phyloP scores from a whole-genome alignment of 2,797 vertebrate species.

The Podargus strigoides region DNA sequence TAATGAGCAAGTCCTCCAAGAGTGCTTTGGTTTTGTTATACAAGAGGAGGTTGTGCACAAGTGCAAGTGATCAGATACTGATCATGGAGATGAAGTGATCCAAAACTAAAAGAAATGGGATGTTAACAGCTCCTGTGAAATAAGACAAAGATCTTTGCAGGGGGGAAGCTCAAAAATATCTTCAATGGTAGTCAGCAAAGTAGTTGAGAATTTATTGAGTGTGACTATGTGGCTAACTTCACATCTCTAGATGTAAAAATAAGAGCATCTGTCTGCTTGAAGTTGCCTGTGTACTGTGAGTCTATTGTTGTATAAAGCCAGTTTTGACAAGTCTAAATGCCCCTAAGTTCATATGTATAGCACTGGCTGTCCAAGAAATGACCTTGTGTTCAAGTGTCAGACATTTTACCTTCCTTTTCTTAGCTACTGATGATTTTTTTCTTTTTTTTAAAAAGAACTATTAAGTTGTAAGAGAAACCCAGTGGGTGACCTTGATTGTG shows the following conservation, averaged over 20 bases:
- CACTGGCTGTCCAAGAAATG: not conserved
- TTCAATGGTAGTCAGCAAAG: not conserved
- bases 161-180: accelerated
- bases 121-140: not conserved
- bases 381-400: not conserved
- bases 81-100: not conserved
- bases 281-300: not conserved
- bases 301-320: not conserved
- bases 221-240: not conserved
- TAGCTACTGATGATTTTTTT: not conserved
- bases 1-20: not conserved
- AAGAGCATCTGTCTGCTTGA: not conserved
- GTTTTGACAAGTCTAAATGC: not conserved
- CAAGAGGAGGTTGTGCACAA: not conserved
- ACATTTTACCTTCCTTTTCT: not conserved
- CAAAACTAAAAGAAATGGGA: not conserved
- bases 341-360: not conserved
- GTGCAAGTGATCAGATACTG: not conserved
- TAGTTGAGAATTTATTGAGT: not conserved
- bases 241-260: not conserved
- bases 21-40: not conserved
- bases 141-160: not conserved
- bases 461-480: not conserved
- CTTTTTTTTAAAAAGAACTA: not conserved
- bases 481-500: too few relatives aligned